Conservation (phyloP, 2,797 vertebrate genomes). For the Telmatherina bonti region DNA sequence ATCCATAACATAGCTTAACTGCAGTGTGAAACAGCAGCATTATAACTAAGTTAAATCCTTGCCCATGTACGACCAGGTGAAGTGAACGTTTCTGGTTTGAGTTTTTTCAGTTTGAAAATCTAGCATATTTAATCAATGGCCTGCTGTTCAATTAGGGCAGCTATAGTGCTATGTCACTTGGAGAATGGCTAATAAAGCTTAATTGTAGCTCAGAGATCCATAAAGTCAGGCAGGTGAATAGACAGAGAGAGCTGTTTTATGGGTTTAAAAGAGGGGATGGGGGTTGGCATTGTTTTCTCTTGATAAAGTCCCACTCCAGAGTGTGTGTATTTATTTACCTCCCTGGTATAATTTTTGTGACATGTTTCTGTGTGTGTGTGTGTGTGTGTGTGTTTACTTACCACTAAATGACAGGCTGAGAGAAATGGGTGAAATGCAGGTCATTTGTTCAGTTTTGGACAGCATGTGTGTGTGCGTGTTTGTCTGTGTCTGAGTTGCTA, state of each 20-base stretch:
- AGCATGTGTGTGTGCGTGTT: slow-evolving; percentile 8
- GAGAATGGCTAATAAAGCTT: slow-evolving; percentile 81
- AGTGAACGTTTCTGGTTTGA: slow-evolving; percentile 27
- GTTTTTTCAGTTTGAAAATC: slow-evolving; percentile 31
- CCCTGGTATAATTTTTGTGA: slow-evolving; percentile 60
- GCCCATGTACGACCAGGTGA: slow-evolving; percentile 14
- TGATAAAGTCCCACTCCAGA: slow-evolving; percentile 69
- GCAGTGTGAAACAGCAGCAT: not conserved
- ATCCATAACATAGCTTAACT: not conserved
- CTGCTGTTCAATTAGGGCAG: slow-evolving; percentile 70
- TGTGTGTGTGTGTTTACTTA: slow-evolving; percentile 72
- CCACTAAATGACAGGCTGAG: slow-evolving; percentile 66
- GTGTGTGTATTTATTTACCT: slow-evolving; percentile 56
- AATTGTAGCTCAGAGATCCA: slow-evolving; percentile 77
- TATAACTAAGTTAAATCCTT: not conserved
- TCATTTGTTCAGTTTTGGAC: slow-evolving; percentile 68
- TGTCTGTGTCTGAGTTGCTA: slow-evolving; percentile 26
- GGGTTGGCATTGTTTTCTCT: slow-evolving; percentile 68
- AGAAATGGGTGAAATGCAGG: slow-evolving; percentile 66
- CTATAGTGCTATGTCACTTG: slow-evolving; percentile 75
- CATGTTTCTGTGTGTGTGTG: no score
- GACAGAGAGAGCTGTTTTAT: slow-evolving; percentile 69
- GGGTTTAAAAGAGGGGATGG: slow-evolving; percentile 55
- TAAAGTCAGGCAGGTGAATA: slow-evolving; percentile 79
- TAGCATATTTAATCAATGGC: slow-evolving; percentile 75